Evolutionary conservation across 2,113 vertebrate species (phyloP).

Genomic region (Daboia siamensis): DNA sequence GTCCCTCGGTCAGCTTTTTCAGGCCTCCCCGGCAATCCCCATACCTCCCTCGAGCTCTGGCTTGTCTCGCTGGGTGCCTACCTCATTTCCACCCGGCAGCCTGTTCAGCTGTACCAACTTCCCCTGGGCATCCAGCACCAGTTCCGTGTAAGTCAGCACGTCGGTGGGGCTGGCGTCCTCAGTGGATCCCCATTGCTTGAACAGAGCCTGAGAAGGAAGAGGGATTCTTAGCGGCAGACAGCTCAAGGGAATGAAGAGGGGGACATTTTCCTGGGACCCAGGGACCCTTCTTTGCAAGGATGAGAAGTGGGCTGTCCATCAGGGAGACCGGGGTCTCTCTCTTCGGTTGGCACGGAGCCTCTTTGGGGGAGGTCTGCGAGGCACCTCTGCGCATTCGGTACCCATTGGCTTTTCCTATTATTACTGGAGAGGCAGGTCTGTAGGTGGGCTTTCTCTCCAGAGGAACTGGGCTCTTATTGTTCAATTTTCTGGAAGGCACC

Average conservation of each 20-base stretch:
- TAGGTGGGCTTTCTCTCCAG: not conserved
- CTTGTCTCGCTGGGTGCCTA: slow-evolving; percentile 25
- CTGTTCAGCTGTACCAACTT: slow-evolving; percentile 91
- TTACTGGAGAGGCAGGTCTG: not conserved
- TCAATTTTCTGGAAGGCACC: not conserved
- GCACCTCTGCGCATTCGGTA: not conserved
- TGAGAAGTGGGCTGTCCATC: not conserved
- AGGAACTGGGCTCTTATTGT: not conserved
- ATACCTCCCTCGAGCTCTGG: too few relatives aligned
- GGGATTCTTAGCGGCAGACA: rapidly evolving
- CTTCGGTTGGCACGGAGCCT: not conserved
- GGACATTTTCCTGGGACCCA: not conserved
- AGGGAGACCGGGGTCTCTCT: not conserved
- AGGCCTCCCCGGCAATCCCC: not conserved
- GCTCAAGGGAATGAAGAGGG: not conserved
- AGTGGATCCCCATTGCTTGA: slow-evolving; percentile 85
- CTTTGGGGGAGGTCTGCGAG: not conserved
- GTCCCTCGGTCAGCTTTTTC: too few relatives aligned
- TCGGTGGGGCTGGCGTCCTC: slow-evolving; percentile 76
- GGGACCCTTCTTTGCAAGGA: not conserved
- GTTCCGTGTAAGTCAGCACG: slow-evolving; percentile 83
- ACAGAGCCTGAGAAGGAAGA: slow-evolving; percentile 77
- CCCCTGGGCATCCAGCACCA: slow-evolving; percentile 86
- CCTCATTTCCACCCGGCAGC: slow-evolving; percentile 90
- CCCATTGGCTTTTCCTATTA: not conserved